Conservation (phyloP, 1,140 invertebrate genomes). For the Centruroides vittatus region DNA sequence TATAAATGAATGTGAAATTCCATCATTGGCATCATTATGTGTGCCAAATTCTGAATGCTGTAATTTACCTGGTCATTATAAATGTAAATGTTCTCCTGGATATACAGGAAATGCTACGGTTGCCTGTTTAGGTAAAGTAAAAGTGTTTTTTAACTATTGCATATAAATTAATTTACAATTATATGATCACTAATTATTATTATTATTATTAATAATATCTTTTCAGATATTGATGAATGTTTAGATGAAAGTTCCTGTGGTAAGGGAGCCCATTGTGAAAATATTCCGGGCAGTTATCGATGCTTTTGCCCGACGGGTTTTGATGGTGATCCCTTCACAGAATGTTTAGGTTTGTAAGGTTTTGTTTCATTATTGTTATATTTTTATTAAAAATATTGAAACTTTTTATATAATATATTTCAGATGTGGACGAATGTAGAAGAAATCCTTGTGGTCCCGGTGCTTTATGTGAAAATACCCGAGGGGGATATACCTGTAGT, state of each 20-base stretch:
- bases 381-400: background rate
- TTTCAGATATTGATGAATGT: constrained; percentile 75
- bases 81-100: constrained; percentile 83
- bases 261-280: constrained; percentile 59
- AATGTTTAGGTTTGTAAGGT: constrained; percentile 34
- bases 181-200: background rate
- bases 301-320: constrained; percentile 69
- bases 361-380: background rate
- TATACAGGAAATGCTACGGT: constrained; percentile 35
- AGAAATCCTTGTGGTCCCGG: constrained; percentile 50
- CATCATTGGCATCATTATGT: constrained; percentile 59
- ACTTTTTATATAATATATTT: background rate
- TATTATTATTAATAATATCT: background rate
- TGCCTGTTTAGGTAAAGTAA: constrained; percentile 17
- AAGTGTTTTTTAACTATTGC: no score
- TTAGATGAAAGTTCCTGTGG: constrained; percentile 58
- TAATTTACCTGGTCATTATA: constrained; percentile 81
- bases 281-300: constrained; percentile 73
- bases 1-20: constrained; percentile 85
- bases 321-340: constrained; percentile 60
- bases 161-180: background rate
- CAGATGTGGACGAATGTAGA: constrained; percentile 53
- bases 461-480: constrained; percentile 53
- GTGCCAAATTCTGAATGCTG: constrained; percentile 86
- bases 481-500: constrained; percentile 52